Evolutionary conservation across 2,797 vertebrate genomes (phyloP).

Genomic region (Peromyscus nudipes): DNA sequence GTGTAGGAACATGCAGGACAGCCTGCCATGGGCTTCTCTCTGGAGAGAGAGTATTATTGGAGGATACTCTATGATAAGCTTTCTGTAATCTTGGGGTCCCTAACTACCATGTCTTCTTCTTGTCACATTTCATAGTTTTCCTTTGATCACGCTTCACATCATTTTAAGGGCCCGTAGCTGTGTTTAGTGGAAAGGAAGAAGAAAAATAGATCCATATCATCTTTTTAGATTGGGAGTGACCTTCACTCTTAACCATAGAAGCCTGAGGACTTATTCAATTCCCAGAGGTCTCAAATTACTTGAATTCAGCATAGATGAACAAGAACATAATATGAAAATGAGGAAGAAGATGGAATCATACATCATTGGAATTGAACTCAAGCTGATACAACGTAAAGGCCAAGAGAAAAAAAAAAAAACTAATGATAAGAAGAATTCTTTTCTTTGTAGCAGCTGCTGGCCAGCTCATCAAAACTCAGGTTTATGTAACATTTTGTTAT

Average conservation of each 20-base stretch:
- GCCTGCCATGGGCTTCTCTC: neutral
- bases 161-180: neutral
- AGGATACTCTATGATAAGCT: neutral
- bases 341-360: constrained; percentile 47
- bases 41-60: neutral
- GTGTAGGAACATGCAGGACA: neutral
- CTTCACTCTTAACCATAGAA: constrained; percentile 67
- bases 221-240: constrained; percentile 24
- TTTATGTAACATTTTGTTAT: constrained; percentile 26
- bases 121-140: neutral
- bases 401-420: neutral
- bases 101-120: neutral
- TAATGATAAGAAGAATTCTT: neutral
- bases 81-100: neutral
- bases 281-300: constrained; percentile 59
- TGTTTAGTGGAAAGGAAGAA: neutral
- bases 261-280: neutral
- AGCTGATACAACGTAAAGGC: constrained; percentile 13
- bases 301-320: constrained; percentile 48
- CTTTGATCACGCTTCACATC: neutral
- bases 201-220: constrained; percentile 6
- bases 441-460: constrained; percentile 9
- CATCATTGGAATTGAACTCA: constrained; percentile 61
- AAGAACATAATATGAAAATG: constrained; percentile 57
- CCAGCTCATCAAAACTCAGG: constrained; percentile 12